Conservation (phyloP, 2,888 invertebrate species). For the Caenorhabditis sinica region DNA sequence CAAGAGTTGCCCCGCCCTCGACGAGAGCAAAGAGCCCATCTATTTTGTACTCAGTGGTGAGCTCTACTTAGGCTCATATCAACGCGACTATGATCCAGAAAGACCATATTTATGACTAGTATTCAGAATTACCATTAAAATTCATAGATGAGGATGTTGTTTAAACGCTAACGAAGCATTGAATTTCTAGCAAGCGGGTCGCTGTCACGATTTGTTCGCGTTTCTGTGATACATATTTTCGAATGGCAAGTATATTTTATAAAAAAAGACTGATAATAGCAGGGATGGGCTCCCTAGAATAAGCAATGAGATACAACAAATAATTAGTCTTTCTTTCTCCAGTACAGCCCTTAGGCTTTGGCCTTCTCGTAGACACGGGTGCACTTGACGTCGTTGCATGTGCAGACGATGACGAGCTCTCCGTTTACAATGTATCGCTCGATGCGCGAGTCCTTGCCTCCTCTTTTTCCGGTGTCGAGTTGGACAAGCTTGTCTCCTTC, state of each 20-base stretch:
- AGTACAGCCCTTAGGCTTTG: slow-evolving; percentile 7
- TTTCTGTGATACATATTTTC: slow-evolving; percentile 48
- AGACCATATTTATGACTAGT: too few relatives aligned
- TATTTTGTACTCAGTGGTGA: too few relatives aligned
- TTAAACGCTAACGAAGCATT: slow-evolving; percentile 16
- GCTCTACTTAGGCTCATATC: too few relatives aligned
- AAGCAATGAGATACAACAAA: slow-evolving; percentile 55
- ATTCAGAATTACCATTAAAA: too few relatives aligned
- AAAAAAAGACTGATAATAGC: slow-evolving; percentile 39
- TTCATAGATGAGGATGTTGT: slow-evolving; percentile 76
- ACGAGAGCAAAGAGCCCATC: too few relatives aligned
- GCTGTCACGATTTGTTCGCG: slow-evolving; percentile 14
- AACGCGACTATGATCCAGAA: too few relatives aligned
- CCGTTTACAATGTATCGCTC: slow-evolving; percentile 76
- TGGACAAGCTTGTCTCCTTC: slow-evolving; percentile 80
- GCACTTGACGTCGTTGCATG: slow-evolving; percentile 71
- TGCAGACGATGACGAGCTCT: slow-evolving; percentile 77
- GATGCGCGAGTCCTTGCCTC: slow-evolving; percentile 79
- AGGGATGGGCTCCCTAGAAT: slow-evolving; percentile 15
- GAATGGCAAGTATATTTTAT: slow-evolving; percentile 17
- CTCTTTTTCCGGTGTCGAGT: slow-evolving; percentile 73
- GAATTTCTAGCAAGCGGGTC: slow-evolving; percentile 55
- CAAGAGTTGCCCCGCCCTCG: too few relatives aligned
- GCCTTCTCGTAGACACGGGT: slow-evolving; percentile 79
- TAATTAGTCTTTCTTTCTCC: slow-evolving; percentile 27